Conservation (phyloP, 2,888 invertebrate genomes). For the Drymonia ruficornis region DNA sequence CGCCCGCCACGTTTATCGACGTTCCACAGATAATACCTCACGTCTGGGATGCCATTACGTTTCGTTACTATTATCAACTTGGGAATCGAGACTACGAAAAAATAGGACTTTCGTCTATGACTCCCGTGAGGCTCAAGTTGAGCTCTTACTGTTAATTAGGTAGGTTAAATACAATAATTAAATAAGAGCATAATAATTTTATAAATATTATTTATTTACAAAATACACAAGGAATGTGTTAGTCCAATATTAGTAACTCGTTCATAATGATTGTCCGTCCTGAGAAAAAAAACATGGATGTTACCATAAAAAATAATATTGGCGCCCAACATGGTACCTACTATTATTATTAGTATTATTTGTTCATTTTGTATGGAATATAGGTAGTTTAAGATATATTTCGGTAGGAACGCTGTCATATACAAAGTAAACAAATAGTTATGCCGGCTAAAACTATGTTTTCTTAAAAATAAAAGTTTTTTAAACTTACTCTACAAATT, state of each 20-base stretch:
- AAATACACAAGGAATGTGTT: neutral
- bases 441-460: no score
- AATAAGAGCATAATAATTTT: neutral
- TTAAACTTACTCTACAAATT: no score
- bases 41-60: slow-evolving; percentile 30
- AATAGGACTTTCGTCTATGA: no score
- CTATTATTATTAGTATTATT: neutral
- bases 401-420: no score
- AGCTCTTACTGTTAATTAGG: no score
- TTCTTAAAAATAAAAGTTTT: no score
- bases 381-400: no score
- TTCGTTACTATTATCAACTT: slow-evolving; percentile 26
- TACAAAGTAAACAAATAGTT: no score
- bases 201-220: slow-evolving; percentile 6
- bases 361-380: no score
- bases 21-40: slow-evolving; percentile 42
- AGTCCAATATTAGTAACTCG: neutral
- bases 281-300: slow-evolving; percentile 22
- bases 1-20: slow-evolving; percentile 39
- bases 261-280: slow-evolving; percentile 26
- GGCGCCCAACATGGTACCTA: slow-evolving; percentile 24
- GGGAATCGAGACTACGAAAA: neutral
- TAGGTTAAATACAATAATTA: no score
- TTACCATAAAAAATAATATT: slow-evolving; percentile 9
- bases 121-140: no score